Evolutionary conservation across 2,113 vertebrate genomes (phyloP).

Genomic region (Leptobrachium leishanense): DNA sequence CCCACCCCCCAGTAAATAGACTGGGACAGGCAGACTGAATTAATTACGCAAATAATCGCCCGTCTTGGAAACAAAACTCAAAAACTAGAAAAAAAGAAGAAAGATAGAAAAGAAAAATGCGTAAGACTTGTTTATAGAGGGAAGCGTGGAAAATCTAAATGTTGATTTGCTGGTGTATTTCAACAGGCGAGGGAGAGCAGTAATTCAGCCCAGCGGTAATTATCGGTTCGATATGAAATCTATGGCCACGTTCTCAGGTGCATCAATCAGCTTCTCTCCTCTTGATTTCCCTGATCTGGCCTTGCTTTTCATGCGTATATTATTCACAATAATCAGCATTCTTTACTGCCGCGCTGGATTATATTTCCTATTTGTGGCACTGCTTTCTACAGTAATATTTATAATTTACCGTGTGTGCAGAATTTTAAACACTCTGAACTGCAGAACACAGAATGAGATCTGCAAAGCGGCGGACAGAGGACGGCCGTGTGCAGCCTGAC

Average conservation of each 20-base stretch:
- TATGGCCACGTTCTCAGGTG: background rate
- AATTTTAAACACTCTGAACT: background rate
- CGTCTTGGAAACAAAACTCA: background rate
- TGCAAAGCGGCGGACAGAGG: background rate
- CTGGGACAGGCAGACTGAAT: background rate
- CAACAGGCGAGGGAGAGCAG: background rate
- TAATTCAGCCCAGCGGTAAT: constrained; percentile 25
- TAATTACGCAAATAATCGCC: constrained; percentile 29
- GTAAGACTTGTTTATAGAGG: constrained; percentile 21
- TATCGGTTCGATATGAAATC: constrained; percentile 35
- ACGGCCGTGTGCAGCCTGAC: background rate
- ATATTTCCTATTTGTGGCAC: constrained; percentile 19
- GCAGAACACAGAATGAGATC: background rate
- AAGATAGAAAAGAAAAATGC: background rate
- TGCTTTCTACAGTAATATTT: constrained; percentile 14
- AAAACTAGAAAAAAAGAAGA: background rate
- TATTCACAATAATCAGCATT: constrained; percentile 19
- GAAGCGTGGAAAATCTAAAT: constrained; percentile 11
- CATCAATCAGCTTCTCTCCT: constrained; percentile 22
- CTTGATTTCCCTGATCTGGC: constrained; percentile 16
- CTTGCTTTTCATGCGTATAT: background rate
- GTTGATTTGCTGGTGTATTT: constrained; percentile 25
- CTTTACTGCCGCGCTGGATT: background rate
- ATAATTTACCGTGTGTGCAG: background rate
- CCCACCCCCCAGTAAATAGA: background rate